Conservation (phyloP, 2,888 invertebrate species). For the Mesorhabditis spiculigera region DNA sequence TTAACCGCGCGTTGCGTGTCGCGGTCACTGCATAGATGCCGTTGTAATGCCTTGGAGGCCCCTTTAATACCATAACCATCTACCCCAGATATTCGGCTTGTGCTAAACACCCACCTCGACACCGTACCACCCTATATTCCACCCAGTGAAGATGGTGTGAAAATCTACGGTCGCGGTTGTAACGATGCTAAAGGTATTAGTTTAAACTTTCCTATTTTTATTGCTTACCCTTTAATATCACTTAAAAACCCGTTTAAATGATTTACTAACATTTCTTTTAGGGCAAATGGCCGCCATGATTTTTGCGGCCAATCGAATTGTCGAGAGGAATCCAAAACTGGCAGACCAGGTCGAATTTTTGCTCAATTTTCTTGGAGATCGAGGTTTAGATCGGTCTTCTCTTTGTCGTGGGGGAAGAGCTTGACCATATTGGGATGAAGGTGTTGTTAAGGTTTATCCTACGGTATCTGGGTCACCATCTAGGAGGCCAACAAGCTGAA, state of each 20-base stretch:
- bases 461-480: conserved; percentile 10
- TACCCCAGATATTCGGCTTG: conserved; percentile 33
- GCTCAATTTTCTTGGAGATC: background rate
- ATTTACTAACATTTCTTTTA: conserved; percentile 15
- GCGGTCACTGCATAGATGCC: background rate
- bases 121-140: conserved; percentile 55
- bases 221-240: no score
- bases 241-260: no score
- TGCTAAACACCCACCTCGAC: conserved; percentile 55
- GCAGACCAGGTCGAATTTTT: conserved; percentile 29
- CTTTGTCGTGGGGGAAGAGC: conserved; percentile 54
- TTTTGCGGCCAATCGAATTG: conserved; percentile 39
- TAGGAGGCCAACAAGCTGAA: conserved; percentile 45
- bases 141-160: conserved; percentile 34
- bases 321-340: conserved; percentile 27
- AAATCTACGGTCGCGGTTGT: conserved; percentile 50
- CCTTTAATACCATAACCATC: background rate
- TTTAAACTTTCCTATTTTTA: no score
- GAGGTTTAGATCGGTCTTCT: conserved; percentile 31
- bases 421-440: conserved; percentile 53
- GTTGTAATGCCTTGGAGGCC: background rate
- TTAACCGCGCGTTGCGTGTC: background rate
- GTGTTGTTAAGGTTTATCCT: conserved; percentile 15
- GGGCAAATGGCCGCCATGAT: conserved; percentile 53
- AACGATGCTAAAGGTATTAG: conserved; percentile 52